Evolutionary conservation across 2,888 invertebrate species (phyloP).

Genomic region (Petrophora chlorosata): DNA sequence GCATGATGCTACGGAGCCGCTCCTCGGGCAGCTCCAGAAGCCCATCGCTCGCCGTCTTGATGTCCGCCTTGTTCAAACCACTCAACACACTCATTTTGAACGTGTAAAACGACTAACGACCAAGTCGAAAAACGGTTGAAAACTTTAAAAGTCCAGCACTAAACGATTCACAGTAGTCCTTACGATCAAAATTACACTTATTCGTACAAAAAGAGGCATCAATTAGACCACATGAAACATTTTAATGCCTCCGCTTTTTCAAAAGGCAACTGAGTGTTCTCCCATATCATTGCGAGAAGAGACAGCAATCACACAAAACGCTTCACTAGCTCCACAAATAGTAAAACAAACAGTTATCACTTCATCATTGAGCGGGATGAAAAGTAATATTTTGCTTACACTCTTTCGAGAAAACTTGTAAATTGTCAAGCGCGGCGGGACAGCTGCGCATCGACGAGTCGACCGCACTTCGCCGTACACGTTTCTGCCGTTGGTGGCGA

Average conservation of each 20-base stretch:
- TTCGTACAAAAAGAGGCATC: slow-evolving; percentile 67
- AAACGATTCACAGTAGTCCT: slow-evolving; percentile 79
- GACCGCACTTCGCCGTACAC: slow-evolving; percentile 83
- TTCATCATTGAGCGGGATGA: slow-evolving; percentile 72
- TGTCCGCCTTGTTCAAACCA: slow-evolving; percentile 82
- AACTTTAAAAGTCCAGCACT: slow-evolving; percentile 69
- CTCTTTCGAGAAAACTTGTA: slow-evolving; percentile 77
- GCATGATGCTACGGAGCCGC: slow-evolving; percentile 86
- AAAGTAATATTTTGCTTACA: slow-evolving; percentile 80
- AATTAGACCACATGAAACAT: slow-evolving; percentile 81
- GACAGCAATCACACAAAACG: slow-evolving; percentile 74
- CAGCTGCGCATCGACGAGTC: slow-evolving; percentile 82
- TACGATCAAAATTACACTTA: slow-evolving; percentile 80
- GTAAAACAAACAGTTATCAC: slow-evolving; percentile 78
- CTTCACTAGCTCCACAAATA: slow-evolving; percentile 75
- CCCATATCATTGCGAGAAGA: slow-evolving; percentile 83
- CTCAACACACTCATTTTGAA: slow-evolving; percentile 81
- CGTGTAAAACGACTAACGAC: slow-evolving; percentile 76
- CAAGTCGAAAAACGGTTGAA: slow-evolving; percentile 65
- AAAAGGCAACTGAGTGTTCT: slow-evolving; percentile 81
- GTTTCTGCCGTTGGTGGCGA: slow-evolving; percentile 70
- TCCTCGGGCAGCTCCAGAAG: slow-evolving; percentile 89
- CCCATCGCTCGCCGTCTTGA: slow-evolving; percentile 86
- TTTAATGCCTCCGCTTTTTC: slow-evolving; percentile 81
- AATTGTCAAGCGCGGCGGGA: slow-evolving; percentile 77